Evolutionary conservation across 2,888 invertebrate species (phyloP), one percentile per base, ranked within the genome.

Genomic region (Minunthozetes semirufus): DNA sequence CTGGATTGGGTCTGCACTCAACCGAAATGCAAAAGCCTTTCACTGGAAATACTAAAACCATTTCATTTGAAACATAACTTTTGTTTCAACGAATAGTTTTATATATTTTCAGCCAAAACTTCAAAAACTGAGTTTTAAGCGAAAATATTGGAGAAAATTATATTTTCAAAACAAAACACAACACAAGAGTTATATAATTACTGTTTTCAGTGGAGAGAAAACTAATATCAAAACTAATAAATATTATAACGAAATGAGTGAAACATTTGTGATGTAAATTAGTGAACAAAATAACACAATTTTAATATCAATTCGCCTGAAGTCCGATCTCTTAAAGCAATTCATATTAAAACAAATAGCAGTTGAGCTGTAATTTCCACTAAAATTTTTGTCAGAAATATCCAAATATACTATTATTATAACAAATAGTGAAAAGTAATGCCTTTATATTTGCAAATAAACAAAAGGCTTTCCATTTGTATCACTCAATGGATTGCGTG

Each of bases 221-320:
- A 56, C 56, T 25, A 25, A 56, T 56, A 25, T 4, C 11, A 19
- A 4, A 19, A 22, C 4, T 19, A 53, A 53, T n/a, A 53, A 33
- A 33, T 33, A 5, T 33, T 53, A 53, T 53, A 53, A 6, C 5
- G 53, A 56, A 25, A 56, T 56, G 56, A 56, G 25, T 25, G 25
- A n/a, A n/a, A n/a, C 8, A 53, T 19, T 19, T 53, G 53, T n/a
- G 17, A 53, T 53, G 15, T 15, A 53, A 48, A 53, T 53, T 8
- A 53, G 33, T 33, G 3, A n/a, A n/a, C n/a, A 48, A 48, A 4
- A 19, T 53, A n/a, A 53, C 8, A 42, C 8, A 48, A 53, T 53
- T 53, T 53, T 53, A 3, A 53, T 53, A 53, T 53, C n/a, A n/a
- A 53, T 53, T 53, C 46, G 53, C 53, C 53, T 53, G n/a, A 53